A percentile compares a stretch with the other conserved stretches of the same genome.
These are phyloP conservation scores for Psammodynastes pulverulentus DNA, from an alignment of 2,113 vertebrate genomes.

Conservation along the genomic window DNA sequence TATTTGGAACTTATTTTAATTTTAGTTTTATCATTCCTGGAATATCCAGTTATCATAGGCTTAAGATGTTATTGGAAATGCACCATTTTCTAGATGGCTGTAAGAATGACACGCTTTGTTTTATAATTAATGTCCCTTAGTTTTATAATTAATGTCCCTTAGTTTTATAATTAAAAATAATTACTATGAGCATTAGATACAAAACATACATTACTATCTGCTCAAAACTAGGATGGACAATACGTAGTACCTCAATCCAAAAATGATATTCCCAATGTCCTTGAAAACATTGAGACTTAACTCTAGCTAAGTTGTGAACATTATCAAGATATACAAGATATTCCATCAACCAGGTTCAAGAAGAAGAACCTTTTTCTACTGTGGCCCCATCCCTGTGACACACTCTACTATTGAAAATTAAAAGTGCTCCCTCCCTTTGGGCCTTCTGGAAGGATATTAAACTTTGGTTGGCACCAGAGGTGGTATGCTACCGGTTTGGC, in stretches of 20 bases:
- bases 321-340: neutral
- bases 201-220: neutral
- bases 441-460: neutral
- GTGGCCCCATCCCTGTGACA: neutral
- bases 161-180: neutral
- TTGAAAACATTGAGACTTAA: neutral
- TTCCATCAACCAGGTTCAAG: neutral
- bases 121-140: neutral
- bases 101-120: neutral
- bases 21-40: neutral
- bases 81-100: neutral
- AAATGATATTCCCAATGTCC: neutral
- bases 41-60: neutral
- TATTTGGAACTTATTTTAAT: neutral
- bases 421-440: neutral
- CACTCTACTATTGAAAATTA: neutral
- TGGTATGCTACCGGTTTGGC: too few relatives aligned
- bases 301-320: neutral
- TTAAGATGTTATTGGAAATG: neutral
- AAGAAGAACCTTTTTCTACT: neutral
- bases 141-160: neutral
- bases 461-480: too few relatives aligned
- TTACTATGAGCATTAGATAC: neutral
- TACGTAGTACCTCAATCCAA: neutral
- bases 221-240: neutral